Conservation (phyloP, 2,888 invertebrate genomes). For the Volucella inflata region DNA sequence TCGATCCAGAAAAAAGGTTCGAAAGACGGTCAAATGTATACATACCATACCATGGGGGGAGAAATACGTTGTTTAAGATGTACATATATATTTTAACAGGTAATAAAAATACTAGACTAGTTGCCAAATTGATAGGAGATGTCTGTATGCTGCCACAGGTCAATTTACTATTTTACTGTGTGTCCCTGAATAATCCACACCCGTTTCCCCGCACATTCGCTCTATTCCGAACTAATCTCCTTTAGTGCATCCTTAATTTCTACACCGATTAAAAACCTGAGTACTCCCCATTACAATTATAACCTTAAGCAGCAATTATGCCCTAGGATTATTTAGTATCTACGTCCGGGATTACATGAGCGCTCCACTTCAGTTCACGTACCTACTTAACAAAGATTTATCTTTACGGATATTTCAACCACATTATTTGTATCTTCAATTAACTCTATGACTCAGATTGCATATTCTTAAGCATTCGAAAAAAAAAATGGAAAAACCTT, state of each 20-base stretch:
- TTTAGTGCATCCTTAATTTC: slow-evolving; percentile 62
- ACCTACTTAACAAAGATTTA: slow-evolving; percentile 18
- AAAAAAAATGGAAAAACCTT: slow-evolving; percentile 46
- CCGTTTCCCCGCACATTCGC: slow-evolving; percentile 9
- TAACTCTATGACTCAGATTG: slow-evolving; percentile 58
- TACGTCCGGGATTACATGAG: slow-evolving; percentile 65
- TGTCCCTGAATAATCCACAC: not conserved
- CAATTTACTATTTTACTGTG: no score
- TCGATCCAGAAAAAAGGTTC: no score
- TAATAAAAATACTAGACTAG: no score
- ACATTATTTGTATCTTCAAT: slow-evolving; percentile 57
- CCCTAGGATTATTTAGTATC: slow-evolving; percentile 64
- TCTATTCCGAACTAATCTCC: slow-evolving; percentile 37
- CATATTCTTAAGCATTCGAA: slow-evolving; percentile 17
- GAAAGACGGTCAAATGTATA: no score
- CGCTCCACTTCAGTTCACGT: slow-evolving; percentile 30
- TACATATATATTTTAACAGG: no score
- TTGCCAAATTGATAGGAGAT: no score
- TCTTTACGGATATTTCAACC: slow-evolving; percentile 46
- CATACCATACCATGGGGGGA: no score
- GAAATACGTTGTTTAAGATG: no score
- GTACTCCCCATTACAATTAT: slow-evolving; percentile 28
- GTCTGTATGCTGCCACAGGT: no score
- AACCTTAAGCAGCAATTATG: slow-evolving; percentile 71
- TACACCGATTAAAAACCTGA: slow-evolving; percentile 27